These are phyloP conservation scores for Myotis vivesi DNA, from an alignment of 2,797 vertebrate genomes.

Conservation along the genomic window DNA sequence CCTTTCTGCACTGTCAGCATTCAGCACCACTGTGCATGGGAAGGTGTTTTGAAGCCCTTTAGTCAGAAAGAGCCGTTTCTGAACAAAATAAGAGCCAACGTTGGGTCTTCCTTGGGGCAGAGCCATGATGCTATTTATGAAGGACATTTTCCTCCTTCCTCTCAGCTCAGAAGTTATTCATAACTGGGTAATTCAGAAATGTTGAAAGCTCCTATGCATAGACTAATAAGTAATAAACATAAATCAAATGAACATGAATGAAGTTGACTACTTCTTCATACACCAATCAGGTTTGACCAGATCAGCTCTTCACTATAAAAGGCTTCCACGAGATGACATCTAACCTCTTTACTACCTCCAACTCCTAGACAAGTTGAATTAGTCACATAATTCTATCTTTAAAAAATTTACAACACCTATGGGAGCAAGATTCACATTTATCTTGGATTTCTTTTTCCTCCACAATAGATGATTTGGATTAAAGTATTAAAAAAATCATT, in stretches of 20 bases:
- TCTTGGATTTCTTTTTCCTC: neutral
- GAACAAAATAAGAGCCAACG: conserved; percentile 36
- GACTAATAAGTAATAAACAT: neutral
- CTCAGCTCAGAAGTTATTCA: conserved; percentile 36
- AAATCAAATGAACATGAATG: neutral
- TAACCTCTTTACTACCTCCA: neutral
- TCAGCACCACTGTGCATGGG: neutral
- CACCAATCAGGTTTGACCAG: neutral
- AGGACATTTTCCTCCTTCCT: neutral
- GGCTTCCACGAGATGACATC: neutral
- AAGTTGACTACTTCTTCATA: neutral
- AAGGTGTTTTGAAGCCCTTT: conserved; percentile 27
- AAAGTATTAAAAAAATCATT: neutral
- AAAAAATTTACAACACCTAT: neutral
- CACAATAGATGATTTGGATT: neutral
- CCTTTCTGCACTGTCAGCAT: neutral
- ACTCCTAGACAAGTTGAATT: neutral
- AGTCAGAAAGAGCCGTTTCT: conserved; percentile 5
- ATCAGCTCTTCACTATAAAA: neutral
- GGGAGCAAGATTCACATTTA: neutral
- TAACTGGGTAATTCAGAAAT: conserved; percentile 16
- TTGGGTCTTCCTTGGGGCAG: conserved; percentile 1
- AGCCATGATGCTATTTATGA: neutral
- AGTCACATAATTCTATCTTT: neutral
- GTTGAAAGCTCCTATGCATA: neutral